phyloP scores from a whole-genome alignment of 2,888 invertebrate species.

The Platycnemis pennipes region DNA sequence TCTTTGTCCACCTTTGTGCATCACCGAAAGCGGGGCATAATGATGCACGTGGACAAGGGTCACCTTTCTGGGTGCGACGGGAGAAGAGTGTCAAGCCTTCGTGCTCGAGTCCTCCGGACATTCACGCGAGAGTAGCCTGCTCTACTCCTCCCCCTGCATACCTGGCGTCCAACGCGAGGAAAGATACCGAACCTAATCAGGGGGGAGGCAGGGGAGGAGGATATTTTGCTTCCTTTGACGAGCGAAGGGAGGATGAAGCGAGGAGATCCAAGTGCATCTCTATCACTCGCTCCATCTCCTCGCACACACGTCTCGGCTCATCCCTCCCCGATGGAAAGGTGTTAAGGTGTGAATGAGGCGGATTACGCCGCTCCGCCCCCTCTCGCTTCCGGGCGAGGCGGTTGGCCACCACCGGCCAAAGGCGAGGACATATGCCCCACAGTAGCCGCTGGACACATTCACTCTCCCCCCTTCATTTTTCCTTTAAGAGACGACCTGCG shows the following conservation, averaged over 20 bases:
- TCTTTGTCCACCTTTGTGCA: background rate
- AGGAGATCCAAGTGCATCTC: background rate
- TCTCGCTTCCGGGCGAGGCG: background rate
- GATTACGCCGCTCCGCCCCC: background rate
- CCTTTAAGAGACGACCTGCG: too few species aligned
- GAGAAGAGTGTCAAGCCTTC: background rate
- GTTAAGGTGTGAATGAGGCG: background rate
- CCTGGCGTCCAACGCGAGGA: background rate
- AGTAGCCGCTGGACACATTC: too few species aligned
- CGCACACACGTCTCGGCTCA: background rate
- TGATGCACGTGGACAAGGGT: slow-evolving; percentile 61
- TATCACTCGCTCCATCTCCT: background rate
- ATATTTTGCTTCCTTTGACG: background rate
- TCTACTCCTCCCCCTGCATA: background rate
- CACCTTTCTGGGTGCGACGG: background rate
- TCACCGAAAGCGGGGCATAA: background rate
- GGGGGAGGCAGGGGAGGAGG: background rate
- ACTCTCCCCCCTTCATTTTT: too few species aligned
- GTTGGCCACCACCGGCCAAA: background rate
- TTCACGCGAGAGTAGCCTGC: too few species aligned
- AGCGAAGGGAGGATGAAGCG: background rate
- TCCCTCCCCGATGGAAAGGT: background rate
- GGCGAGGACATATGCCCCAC: background rate
- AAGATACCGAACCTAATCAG: background rate
- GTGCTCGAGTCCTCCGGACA: background rate